Percentiles rank a stretch among this genome's conserved stretches.
phyloP scores from a whole-genome alignment of 1,140 invertebrate species.

The Ruditapes philippinarum region DNA sequence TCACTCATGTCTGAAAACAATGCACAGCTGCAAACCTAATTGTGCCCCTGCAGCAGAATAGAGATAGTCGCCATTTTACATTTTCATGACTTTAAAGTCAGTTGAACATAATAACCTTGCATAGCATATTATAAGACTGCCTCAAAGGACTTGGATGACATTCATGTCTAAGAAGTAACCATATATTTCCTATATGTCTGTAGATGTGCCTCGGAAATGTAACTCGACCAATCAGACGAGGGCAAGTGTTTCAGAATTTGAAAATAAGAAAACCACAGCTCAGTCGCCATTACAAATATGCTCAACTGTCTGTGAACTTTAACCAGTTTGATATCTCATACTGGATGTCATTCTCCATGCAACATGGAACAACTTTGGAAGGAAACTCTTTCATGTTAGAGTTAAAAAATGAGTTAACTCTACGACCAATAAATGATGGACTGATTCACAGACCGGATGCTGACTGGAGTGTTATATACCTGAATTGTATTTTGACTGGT shows the following conservation, averaged over 20 bases:
- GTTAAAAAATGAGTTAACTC: constrained; percentile 88
- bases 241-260: constrained; percentile 94
- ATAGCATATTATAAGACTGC: no score
- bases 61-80: no score
- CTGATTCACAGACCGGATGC: constrained; percentile 94
- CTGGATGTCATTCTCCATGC: constrained; percentile 99
- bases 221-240: constrained; percentile 97
- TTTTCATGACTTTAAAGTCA: no score
- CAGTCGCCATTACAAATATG: constrained; percentile 94
- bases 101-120: no score
- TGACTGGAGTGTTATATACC: constrained; percentile 96
- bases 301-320: constrained; percentile 92
- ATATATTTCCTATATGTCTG: constrained; percentile 58
- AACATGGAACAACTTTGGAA: constrained; percentile 96
- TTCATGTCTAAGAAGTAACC: no score
- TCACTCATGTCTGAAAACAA: no score
- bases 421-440: constrained; percentile 93
- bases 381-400: constrained; percentile 91
- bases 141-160: no score
- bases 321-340: constrained; percentile 98
- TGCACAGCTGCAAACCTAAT: no score
- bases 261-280: constrained; percentile 95
- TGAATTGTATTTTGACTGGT: constrained; percentile 96
- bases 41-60: no score
- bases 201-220: constrained; percentile 97